Conservation (phyloP, 2,797 vertebrate species). For the Diplodus puntazzo region DNA sequence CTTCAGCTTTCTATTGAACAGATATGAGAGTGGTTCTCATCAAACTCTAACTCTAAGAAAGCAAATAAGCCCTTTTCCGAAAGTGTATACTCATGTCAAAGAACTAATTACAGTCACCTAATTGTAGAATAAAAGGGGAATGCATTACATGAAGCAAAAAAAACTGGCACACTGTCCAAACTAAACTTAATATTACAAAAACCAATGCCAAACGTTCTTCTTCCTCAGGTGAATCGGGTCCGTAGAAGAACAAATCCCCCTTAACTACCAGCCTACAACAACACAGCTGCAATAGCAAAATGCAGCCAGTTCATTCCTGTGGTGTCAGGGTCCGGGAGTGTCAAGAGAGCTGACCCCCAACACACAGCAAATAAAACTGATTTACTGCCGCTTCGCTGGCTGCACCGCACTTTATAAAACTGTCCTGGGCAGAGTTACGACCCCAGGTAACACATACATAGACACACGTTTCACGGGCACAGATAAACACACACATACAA, state of each 20-base stretch:
- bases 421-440: slow-evolving; percentile 82
- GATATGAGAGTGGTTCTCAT: neutral
- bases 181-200: slow-evolving; percentile 53
- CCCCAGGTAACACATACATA: slow-evolving; percentile 70
- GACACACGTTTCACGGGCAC: slow-evolving; percentile 52
- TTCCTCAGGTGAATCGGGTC: slow-evolving; percentile 73
- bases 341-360: slow-evolving; percentile 83
- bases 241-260: slow-evolving; percentile 62
- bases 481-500: slow-evolving; percentile 43
- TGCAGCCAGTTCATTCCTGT: slow-evolving; percentile 72
- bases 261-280: slow-evolving; percentile 74
- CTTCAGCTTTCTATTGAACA: slow-evolving; percentile 2
- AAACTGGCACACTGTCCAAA: slow-evolving; percentile 34
- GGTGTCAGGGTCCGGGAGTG: slow-evolving; percentile 77
- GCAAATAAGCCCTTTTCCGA: neutral
- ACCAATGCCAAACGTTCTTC: slow-evolving; percentile 34
- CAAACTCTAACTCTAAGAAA: slow-evolving; percentile 2
- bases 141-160: neutral
- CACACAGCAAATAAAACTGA: slow-evolving; percentile 86
- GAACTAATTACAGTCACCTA: neutral
- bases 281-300: slow-evolving; percentile 84
- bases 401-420: slow-evolving; percentile 84
- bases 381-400: slow-evolving; percentile 80
- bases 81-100: neutral
- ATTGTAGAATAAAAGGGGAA: slow-evolving; percentile 1